Evolutionary conservation across 2,113 vertebrate species (phyloP).

Genomic region (Stigmatopora nigra): DNA sequence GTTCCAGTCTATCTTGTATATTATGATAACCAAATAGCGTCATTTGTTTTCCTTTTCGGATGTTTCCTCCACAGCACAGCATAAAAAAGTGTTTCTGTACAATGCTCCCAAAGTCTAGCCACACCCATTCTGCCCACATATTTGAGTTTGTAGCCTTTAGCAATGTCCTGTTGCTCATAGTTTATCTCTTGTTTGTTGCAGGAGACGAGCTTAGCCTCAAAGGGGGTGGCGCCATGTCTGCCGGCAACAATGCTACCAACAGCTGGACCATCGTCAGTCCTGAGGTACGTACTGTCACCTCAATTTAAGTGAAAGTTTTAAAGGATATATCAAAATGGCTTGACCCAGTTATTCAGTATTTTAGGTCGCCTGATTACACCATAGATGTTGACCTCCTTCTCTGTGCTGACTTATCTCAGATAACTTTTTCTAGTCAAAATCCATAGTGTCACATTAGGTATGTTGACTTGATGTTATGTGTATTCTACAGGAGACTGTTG

Average conservation of each 20-base stretch:
- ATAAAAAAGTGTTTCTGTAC: not conserved
- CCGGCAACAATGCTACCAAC: conserved; percentile 56
- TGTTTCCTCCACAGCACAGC: not conserved
- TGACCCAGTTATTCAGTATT: conserved; percentile 31
- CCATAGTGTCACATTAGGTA: not conserved
- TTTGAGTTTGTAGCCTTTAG: not conserved
- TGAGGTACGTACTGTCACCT: conserved; percentile 60
- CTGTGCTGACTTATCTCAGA: not conserved
- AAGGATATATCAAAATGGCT: conserved; percentile 3
- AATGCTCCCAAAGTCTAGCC: not conserved
- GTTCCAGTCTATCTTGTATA: no score
- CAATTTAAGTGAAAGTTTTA: conserved; percentile 14
- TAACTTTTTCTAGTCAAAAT: not conserved
- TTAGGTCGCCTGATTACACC: conserved; percentile 38
- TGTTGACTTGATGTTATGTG: not conserved
- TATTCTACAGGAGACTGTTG: conserved; percentile 49
- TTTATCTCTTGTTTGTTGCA: conserved; percentile 44
- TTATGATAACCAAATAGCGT: not conserved
- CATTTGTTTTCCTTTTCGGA: not conserved
- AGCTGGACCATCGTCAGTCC: conserved; percentile 70
- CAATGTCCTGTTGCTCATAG: conserved; percentile 2
- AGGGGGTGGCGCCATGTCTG: conserved; percentile 67
- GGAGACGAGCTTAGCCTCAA: conserved; percentile 52
- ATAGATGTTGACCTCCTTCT: conserved; percentile 25
- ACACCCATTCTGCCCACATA: not conserved